Base-by-base conservation (phyloP, 2,113 vertebrate species). In the Sphaerodactylus townsendi region DNA sequence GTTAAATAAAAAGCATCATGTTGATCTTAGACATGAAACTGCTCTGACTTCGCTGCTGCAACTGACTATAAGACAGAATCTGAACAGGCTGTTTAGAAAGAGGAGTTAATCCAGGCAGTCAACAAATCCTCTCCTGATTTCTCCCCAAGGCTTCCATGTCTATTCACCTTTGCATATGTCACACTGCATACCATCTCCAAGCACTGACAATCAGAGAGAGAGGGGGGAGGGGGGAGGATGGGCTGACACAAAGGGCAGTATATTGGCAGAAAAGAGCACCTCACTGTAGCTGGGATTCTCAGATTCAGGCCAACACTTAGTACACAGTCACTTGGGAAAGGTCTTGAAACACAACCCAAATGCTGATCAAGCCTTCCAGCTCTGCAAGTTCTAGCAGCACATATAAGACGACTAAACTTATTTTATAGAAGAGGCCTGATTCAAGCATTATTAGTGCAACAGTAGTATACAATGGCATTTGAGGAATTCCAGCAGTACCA, bases 51-150 rank as follows among this genome's bases (percentile, higher is more conserved):
- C n/a, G 48, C 50, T 41, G 62, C n/a, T 79, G 62, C 37, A 79
- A 72, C 25, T 48, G 71, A 71, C 68, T 56, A 30, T 39, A 71
- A 62, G 33, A 44, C 8, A 48, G 53, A 68, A 62, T 77, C 68
- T 71, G 66, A 84, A 64, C 33, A 82, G 65, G 59, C 71, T 48
- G 71, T 14, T 84, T 84, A 72, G 81, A 82, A 78, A 78, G n/a
- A 78, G 15, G 10, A 78, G 68, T 84, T 79, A 72, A 85, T 72
- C n/a, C 39, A 48, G 83, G n/a, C 66, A 72, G 76, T 79, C 71
- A 85, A 79, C 53, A 78, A 85, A 72, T 78, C 65, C 50, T 77
- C 66, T 64, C 41, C 39, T 5, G 2, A 78, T 59, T 64, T 66
- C 14, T 84, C 66, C 66, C 83, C 50, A 70, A 66, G 68, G 74